Evolutionary conservation across 2,113 vertebrate species (phyloP).

Genomic region (Burhinus oedicnemus): DNA sequence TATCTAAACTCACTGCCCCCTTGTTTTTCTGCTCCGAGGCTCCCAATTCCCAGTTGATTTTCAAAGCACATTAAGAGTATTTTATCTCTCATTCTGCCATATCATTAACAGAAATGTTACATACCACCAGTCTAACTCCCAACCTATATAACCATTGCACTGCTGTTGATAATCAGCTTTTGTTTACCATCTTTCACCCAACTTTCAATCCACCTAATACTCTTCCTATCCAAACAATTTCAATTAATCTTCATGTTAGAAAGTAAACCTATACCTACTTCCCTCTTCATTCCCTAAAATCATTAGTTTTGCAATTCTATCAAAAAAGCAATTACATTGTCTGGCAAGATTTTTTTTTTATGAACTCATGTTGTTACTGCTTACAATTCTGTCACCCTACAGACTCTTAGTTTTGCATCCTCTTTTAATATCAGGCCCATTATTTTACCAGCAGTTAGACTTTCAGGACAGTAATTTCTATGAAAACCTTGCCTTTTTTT

Average conservation of each 20-base stretch:
- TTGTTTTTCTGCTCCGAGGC: neutral
- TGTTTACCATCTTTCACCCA: neutral
- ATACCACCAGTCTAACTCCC: neutral
- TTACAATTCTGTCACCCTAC: neutral
- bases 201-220: neutral
- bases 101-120: conserved; percentile 8
- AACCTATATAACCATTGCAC: neutral
- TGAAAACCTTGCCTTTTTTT: neutral
- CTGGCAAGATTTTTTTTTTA: conserved; percentile 20
- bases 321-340: conserved; percentile 4
- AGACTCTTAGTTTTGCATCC: neutral
- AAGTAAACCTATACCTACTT: neutral
- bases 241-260: conserved; percentile 19
- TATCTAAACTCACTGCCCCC: neutral
- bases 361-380: neutral
- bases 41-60: conserved; percentile 12
- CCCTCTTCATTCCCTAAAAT: neutral
- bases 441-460: conserved; percentile 17
- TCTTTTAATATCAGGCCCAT: conserved; percentile 11
- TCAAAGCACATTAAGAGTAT: conserved; percentile 12
- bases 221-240: conserved; percentile 14
- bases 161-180: neutral
- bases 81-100: neutral
- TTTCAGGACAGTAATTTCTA: neutral
- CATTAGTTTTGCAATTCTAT: conserved; percentile 28